Base-by-base conservation (phyloP, 2,113 vertebrate genomes). In the Cyprinodon tularosa region DNA sequence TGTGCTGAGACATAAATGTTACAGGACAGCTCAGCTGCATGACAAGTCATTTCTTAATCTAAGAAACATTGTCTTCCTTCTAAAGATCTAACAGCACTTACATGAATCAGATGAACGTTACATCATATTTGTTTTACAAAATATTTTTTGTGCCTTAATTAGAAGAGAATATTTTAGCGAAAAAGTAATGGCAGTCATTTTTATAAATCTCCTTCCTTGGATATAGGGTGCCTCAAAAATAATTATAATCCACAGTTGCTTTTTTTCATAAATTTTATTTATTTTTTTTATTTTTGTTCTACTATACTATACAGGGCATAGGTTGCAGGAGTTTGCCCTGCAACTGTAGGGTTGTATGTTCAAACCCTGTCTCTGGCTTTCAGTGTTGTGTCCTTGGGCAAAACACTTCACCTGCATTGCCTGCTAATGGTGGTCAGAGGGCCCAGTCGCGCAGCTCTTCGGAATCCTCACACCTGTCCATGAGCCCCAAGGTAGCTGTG, bases 11-110 rank as follows among this genome's bases (percentile, higher is more conserved):
- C 68, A 50, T 36, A 4, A 59, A 17, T 62, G 14, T 71, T 42
- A 65, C 5, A 64, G 22, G 36, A 13, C 67, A 71, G 44, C 78
- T 72, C n/a, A 62, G 69, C 68, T 77, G 79, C 78, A 81, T 76
- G 76, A 81, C 57, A 79, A 62, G 75, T 74, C 48, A 36, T 74
- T 80, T 83, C 36, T 81, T 81, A 15, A 76, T 81, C 36, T 12
- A 60, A 61, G 62, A 65, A 63, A 29, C 29, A 60, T 81, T 22
- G 29, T 40, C 12, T 66, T 77, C 29, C 22, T 62, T n/a, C 12
- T 15, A 0, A 0, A 42, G 5, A 5, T 65, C 36, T 68, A 17
- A 64, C 17, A 38, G 5, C 14, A 17, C 12, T 59, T 65, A 50
- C 62, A 73, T 4, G n/a, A 47, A 72, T 37, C 70, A 72, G 20